Conservation (phyloP, 2,113 vertebrate species). For the Halichoerus grypus region DNA sequence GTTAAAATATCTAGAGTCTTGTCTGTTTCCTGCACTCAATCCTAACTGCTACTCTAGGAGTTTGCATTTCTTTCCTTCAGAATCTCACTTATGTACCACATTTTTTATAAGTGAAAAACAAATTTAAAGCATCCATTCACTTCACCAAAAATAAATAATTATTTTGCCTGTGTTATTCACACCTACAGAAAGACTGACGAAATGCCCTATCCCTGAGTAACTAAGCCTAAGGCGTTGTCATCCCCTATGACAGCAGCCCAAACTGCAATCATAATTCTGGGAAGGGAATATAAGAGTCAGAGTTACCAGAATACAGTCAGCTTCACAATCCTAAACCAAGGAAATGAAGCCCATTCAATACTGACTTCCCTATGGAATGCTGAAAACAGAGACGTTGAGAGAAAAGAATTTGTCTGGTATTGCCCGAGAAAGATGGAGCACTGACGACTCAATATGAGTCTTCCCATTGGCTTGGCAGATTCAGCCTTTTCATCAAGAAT, state of each 20-base stretch:
- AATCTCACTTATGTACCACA: background rate
- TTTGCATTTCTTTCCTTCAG: background rate
- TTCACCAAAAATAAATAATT: background rate
- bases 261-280: background rate
- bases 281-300: background rate
- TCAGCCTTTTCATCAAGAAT: background rate
- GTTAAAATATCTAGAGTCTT: background rate
- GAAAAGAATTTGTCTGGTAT: background rate
- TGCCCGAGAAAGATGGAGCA: background rate
- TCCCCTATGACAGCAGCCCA: background rate
- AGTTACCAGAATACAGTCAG: background rate
- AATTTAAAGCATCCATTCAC: background rate
- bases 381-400: background rate
- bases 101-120: background rate
- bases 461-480: background rate
- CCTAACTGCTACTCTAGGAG: background rate
- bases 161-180: background rate
- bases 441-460: conserved; percentile 17
- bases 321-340: background rate
- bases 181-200: background rate
- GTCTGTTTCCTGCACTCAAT: background rate
- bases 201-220: background rate
- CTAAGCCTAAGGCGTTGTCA: background rate
- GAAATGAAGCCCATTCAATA: background rate
- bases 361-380: background rate